phyloP scores from a whole-genome alignment of 2,113 vertebrate species.

The Plestiodon gilberti region DNA sequence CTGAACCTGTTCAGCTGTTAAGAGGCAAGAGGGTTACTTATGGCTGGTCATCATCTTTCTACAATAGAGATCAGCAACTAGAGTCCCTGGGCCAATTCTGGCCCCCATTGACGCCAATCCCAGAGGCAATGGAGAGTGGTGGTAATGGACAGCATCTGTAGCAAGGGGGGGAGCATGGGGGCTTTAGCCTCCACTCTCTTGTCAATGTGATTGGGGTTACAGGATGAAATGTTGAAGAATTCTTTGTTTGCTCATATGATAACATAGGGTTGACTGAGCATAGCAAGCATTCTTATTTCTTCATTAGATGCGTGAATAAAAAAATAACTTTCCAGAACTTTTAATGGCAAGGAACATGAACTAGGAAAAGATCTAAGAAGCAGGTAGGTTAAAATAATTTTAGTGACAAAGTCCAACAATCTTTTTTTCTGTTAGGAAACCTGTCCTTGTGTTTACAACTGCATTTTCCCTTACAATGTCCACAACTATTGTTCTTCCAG shows the following conservation, averaged over 20 bases:
- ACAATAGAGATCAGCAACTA: not conserved
- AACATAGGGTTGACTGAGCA: not conserved
- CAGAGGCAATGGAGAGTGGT: not conserved
- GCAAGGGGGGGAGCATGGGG: not conserved
- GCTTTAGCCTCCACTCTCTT: not conserved
- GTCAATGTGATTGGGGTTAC: not conserved
- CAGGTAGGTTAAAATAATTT: not conserved
- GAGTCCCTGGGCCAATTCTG: not conserved
- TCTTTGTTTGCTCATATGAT: not conserved
- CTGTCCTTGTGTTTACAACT: fast-evolving
- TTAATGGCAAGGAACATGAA: not conserved
- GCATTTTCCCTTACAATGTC: not conserved
- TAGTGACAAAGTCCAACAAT: not conserved
- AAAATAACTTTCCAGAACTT: not conserved
- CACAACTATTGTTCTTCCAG: not conserved
- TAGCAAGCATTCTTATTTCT: not conserved
- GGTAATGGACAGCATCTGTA: not conserved
- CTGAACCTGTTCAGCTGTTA: not conserved
- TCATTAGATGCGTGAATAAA: not conserved
- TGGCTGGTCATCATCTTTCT: not conserved
- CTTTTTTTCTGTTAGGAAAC: not conserved
- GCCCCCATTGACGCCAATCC: not conserved
- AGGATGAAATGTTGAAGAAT: not conserved
- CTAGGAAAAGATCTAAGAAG: not conserved
- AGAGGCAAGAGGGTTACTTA: not conserved